Percentiles rank a stretch among this genome's conserved stretches.
These are phyloP conservation scores for Synodontis membranacea DNA, from an alignment of 2,113 vertebrate genomes.

Conservation along the genomic window DNA sequence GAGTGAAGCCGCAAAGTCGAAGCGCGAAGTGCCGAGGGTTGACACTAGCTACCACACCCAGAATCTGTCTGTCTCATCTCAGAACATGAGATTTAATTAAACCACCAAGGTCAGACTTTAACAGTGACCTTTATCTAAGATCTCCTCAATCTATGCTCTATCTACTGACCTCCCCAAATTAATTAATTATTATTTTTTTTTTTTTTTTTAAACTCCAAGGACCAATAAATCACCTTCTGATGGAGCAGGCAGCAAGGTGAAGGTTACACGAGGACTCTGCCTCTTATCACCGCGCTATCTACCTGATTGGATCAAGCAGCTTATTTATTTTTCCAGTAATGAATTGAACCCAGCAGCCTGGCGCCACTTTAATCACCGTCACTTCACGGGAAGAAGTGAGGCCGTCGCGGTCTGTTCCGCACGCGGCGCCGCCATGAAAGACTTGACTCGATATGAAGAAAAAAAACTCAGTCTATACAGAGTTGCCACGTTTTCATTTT, in stretches of 20 bases:
- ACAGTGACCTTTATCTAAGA: conserved; percentile 15
- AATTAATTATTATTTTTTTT: conserved; percentile 39
- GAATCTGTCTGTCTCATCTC: background rate
- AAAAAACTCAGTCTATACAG: background rate
- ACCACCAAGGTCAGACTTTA: background rate
- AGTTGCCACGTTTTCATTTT: background rate
- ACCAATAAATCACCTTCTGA: conserved; percentile 51
- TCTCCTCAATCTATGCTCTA: background rate
- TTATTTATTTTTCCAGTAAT: conserved; percentile 47
- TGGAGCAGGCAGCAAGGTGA: conserved; percentile 50
- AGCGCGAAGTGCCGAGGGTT: too few species aligned
- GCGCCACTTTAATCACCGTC: conserved; percentile 46
- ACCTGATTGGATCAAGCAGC: conserved; percentile 42
- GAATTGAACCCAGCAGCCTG: conserved; percentile 9
- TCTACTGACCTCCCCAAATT: conserved; percentile 46
- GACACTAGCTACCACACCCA: background rate
- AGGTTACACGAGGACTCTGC: conserved; percentile 51
- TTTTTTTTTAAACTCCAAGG: background rate
- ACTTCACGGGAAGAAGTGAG: background rate
- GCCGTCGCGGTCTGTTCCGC: background rate
- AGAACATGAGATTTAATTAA: conserved; percentile 4
- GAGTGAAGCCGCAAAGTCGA: too few species aligned
- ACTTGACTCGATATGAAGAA: background rate
- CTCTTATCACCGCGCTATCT: conserved; percentile 57
- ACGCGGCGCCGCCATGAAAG: background rate